Evolutionary conservation across 2,888 invertebrate genomes (phyloP), one percentile per base, ranked within the genome.

Genomic region (Eledone cirrhosa): DNA sequence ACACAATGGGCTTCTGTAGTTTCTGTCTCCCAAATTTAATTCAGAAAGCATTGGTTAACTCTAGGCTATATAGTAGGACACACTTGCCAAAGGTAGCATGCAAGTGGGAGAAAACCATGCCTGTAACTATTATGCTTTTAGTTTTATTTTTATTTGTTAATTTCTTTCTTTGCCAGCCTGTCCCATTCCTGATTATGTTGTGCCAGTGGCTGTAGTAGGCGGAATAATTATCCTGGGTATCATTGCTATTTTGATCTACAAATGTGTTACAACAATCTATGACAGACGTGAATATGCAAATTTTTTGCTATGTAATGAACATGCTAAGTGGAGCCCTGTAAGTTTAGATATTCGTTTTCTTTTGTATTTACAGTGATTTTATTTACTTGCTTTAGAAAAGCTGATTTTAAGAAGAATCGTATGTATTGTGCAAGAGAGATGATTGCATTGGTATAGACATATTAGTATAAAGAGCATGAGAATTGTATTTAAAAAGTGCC

Each of bases 141-240:
- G n/a, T n/a, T n/a, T n/a, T n/a, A n/a, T n/a, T n/a, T n/a, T n/a
- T n/a, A n/a, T n/a, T n/a, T n/a, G n/a, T n/a, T n/a, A n/a, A n/a
- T n/a, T n/a, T n/a, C n/a, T n/a, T n/a, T n/a, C n/a, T n/a, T 48
- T 76, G n/a, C 13, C 76, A 76, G 76, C 48, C 2, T 76, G 76
- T 48, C 48, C 76, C 2, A n/a, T 48, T 14, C 48, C 76, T 14
- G 47, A 27, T 29, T 48, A 76, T 48, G 48, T 76, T 0, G 29
- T 76, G n/a, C 47, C 76, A 22, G 16, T 76, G 0, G 48, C 76
- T 11, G 47, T 76, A 0, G 76, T 76, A 14, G 47, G 3, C 24
- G 76, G 76, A 0, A 76, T 76, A 13, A 76, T 76, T 2, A 0
- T 76, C 16, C n/a, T 76, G 22, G 76, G 76, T 27, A 13, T 76